These are phyloP conservation scores for Sebastiscus albofasciatus DNA, from an alignment of 2,797 vertebrate species.

Conservation along the genomic window DNA sequence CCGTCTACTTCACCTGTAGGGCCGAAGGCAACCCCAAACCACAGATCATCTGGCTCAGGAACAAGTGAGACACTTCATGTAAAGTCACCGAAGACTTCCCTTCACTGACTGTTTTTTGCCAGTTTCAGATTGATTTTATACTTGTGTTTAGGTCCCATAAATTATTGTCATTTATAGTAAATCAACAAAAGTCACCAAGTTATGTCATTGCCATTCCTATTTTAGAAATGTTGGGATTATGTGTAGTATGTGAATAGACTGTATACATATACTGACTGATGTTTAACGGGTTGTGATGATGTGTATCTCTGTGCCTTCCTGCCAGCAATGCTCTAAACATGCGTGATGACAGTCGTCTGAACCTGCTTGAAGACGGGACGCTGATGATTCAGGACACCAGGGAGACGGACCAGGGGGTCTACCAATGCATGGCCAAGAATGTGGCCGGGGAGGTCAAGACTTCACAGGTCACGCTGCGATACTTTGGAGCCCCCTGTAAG, in stretches of 20 bases:
- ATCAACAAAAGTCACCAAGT: not conserved
- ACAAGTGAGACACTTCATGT: conserved; percentile 88
- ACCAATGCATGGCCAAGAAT: conserved; percentile 99
- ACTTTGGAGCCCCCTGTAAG: conserved; percentile 95
- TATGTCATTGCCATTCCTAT: not conserved
- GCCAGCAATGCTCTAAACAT: conserved; percentile 96
- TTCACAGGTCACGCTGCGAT: conserved; percentile 94
- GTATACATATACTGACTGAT: not conserved
- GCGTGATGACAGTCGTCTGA: conserved; percentile 94
- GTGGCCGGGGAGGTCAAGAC: conserved; percentile 97
- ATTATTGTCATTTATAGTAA: not conserved
- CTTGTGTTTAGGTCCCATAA: not conserved
- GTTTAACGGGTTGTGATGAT: not conserved
- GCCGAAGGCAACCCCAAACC: conserved; percentile 99
- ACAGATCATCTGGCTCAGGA: conserved; percentile 99
- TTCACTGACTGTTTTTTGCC: not conserved
- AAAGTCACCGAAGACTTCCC: not conserved
- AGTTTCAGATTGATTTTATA: not conserved
- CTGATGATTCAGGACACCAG: conserved; percentile 97
- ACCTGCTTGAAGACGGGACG: conserved; percentile 95
- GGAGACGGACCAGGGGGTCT: conserved; percentile 96
- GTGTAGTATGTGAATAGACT: not conserved
- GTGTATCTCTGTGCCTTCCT: conserved; percentile 8
- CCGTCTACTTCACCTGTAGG: conserved; percentile 97
- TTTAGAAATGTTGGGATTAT: not conserved